Evolutionary conservation across 2,888 invertebrate species (phyloP).

Genomic region (Ormyrus nitidulus): DNA sequence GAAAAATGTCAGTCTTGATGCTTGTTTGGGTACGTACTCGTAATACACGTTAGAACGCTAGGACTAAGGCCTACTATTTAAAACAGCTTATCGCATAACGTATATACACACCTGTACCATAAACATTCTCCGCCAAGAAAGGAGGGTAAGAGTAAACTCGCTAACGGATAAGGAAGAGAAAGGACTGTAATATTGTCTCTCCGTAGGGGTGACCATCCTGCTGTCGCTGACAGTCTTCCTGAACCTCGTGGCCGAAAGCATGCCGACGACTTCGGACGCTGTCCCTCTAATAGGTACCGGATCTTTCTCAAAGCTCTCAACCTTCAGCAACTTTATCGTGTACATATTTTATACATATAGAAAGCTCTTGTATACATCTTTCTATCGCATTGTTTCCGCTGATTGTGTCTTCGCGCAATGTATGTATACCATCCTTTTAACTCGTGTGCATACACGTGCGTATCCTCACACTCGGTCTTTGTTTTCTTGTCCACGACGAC

Average conservation of each 20-base stretch:
- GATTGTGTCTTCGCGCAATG: not conserved
- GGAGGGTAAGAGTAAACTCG: constrained; percentile 1
- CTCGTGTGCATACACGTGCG: not conserved
- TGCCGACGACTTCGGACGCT: constrained; percentile 91
- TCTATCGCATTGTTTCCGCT: not conserved
- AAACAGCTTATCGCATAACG: not conserved
- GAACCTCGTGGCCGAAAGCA: constrained; percentile 97
- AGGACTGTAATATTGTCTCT: constrained; percentile 59
- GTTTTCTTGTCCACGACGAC: too few species aligned
- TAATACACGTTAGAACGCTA: too few species aligned
- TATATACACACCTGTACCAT: not conserved
- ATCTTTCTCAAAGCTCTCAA: not conserved
- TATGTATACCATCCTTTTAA: constrained; percentile 1
- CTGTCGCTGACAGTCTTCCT: constrained; percentile 98
- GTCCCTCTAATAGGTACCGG: constrained; percentile 86
- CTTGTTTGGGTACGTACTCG: too few species aligned
- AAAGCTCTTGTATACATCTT: too few species aligned
- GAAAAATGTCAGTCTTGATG: too few species aligned
- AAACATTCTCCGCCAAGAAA: not conserved
- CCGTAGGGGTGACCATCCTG: constrained; percentile 96
- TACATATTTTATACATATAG: too few species aligned
- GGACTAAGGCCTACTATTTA: too few species aligned
- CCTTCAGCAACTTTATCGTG: not conserved
- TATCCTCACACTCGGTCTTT: not conserved
- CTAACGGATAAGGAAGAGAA: not conserved